Conservation (phyloP, 2,888 invertebrate genomes). For the Clostera curtula region DNA sequence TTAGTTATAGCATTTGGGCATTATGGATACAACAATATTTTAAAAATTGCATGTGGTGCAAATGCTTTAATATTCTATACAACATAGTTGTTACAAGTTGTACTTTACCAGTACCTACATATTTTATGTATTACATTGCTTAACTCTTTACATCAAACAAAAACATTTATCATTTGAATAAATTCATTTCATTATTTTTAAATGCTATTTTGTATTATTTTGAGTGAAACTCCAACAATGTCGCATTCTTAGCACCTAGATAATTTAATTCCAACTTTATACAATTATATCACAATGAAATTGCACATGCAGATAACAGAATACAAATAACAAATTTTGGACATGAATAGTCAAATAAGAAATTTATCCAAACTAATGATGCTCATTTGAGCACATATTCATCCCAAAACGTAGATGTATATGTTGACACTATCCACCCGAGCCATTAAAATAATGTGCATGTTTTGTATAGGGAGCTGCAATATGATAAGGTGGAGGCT, state of each 20-base stretch:
- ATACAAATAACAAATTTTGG: slow-evolving; percentile 22
- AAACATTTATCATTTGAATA: slow-evolving; percentile 23
- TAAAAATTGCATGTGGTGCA: background rate
- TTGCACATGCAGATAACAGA: slow-evolving; percentile 60
- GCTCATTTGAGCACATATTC: slow-evolving; percentile 34
- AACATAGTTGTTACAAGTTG: slow-evolving; percentile 69
- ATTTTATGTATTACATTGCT: slow-evolving; percentile 27
- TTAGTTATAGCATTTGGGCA: background rate
- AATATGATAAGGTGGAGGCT: slow-evolving; percentile 89
- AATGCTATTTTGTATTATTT: slow-evolving; percentile 30
- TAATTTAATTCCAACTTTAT: slow-evolving; percentile 41
- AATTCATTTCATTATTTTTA: slow-evolving; percentile 24
- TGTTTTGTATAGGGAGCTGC: slow-evolving; percentile 89
- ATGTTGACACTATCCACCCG: slow-evolving; percentile 57
- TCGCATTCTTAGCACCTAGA: slow-evolving; percentile 64
- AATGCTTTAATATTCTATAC: slow-evolving; percentile 31
- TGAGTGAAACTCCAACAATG: slow-evolving; percentile 38
- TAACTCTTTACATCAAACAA: slow-evolving; percentile 21
- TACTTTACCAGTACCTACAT: slow-evolving; percentile 63
- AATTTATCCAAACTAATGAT: slow-evolving; percentile 28
- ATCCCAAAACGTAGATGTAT: slow-evolving; percentile 26
- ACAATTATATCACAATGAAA: slow-evolving; percentile 65
- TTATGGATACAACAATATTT: slow-evolving; percentile 17
- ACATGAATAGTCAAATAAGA: slow-evolving; percentile 22
- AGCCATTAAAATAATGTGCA: slow-evolving; percentile 78